Evolutionary conservation across 1,140 invertebrate species (phyloP).

Genomic region (Popillia japonica): DNA sequence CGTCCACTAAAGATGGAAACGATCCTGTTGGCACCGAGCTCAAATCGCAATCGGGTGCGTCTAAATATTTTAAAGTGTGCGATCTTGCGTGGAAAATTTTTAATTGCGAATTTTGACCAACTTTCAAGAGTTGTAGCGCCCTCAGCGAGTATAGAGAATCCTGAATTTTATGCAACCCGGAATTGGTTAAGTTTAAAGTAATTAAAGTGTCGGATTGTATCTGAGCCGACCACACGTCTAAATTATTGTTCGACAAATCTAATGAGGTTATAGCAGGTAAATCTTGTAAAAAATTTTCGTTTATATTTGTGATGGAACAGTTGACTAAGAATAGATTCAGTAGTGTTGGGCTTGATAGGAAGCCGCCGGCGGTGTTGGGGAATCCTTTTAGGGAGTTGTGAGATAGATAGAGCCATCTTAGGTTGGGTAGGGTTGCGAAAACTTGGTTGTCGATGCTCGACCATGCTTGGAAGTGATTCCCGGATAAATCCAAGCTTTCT

Average conservation of each 20-base stretch:
- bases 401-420: slow-evolving; percentile 64
- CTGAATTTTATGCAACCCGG: slow-evolving; percentile 62
- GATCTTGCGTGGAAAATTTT: slow-evolving; percentile 62
- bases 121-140: slow-evolving; percentile 62
- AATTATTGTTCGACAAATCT: slow-evolving; percentile 64
- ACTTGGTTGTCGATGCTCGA: slow-evolving; percentile 55
- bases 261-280: slow-evolving; percentile 64
- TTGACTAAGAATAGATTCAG: slow-evolving; percentile 63
- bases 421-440: background rate
- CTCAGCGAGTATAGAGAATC: slow-evolving; percentile 63
- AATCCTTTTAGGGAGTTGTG: slow-evolving; percentile 64
- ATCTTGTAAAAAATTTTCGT: slow-evolving; percentile 64
- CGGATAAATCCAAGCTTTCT: slow-evolving; percentile 64
- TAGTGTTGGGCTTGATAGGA: slow-evolving; percentile 63
- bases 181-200: slow-evolving; percentile 66
- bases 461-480: slow-evolving; percentile 66
- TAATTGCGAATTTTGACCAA: slow-evolving; percentile 66
- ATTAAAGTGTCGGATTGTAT: slow-evolving; percentile 64
- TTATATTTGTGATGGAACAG: slow-evolving; percentile 64
- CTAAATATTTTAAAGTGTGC: slow-evolving; percentile 65
- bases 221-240: slow-evolving; percentile 59
- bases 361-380: slow-evolving; percentile 58
- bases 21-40: slow-evolving; percentile 67
- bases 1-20: slow-evolving; percentile 67
- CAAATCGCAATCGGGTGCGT: slow-evolving; percentile 72